Conservation (phyloP, 2,888 invertebrate genomes). For the Papilio gigon region DNA sequence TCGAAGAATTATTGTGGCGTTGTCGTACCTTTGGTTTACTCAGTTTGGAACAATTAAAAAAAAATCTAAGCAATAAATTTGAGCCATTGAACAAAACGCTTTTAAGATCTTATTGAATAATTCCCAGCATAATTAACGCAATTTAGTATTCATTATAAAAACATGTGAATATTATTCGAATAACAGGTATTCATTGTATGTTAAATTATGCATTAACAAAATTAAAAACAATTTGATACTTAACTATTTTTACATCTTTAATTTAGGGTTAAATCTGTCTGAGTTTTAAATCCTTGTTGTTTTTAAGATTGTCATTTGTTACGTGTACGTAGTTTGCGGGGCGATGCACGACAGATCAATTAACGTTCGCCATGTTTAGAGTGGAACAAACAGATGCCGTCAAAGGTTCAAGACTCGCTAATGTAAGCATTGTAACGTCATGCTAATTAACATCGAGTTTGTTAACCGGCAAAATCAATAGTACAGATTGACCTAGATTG, state of each 20-base stretch:
- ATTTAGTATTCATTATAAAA: neutral
- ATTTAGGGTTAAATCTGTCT: no score
- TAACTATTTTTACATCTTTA: no score
- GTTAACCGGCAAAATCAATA: slow-evolving; percentile 8
- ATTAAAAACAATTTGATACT: neutral
- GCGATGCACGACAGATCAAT: slow-evolving; percentile 41
- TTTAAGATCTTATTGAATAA: no score
- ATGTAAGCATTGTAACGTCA: slow-evolving; percentile 15
- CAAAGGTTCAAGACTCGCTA: slow-evolving; percentile 36
- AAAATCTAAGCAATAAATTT: no score
- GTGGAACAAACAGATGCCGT: slow-evolving; percentile 31
- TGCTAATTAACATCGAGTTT: slow-evolving; percentile 28
- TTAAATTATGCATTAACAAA: neutral
- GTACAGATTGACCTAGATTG: slow-evolving; percentile 5
- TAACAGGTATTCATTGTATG: neutral
- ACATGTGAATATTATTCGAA: neutral
- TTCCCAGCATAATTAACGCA: neutral
- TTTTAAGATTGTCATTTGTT: neutral
- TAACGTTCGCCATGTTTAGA: slow-evolving; percentile 36
- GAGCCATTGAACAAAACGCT: no score
- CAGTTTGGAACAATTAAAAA: no score
- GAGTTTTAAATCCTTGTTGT: neutral
- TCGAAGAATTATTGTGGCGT: no score
- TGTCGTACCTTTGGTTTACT: no score
- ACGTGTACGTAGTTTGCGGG: slow-evolving; percentile 17